Evolutionary conservation across 2,113 vertebrate genomes (phyloP), one percentile per base, ranked within the genome.

Genomic region (Lophura nycthemera): DNA sequence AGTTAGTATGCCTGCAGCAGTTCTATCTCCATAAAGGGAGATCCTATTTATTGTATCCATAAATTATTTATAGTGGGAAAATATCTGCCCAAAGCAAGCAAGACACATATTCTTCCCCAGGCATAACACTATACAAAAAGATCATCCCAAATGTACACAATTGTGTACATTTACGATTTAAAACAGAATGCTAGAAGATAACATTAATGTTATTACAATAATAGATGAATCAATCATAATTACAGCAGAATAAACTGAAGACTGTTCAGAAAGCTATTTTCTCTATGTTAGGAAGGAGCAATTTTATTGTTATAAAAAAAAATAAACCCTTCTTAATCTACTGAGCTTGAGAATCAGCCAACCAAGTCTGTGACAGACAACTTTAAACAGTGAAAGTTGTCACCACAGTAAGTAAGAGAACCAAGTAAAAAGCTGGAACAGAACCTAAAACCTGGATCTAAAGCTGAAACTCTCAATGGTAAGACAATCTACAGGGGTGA

Each of bases 1-100:
- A 73, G 25, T 8, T 30, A 16, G n/a, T 0, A 11, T 10, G 54
- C 54, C 63, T 29, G 27, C 56, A 76, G 71, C 30, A 80, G 45
- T 2, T 32, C 84, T 27, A 14, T 8, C 74, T 40, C 38, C 52
- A 34, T 9, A 36, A 72, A 75, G 17, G 45, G 29, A 54, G n/a
- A 27, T 6, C 64, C 82, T 48, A 47, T 48, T 74, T 60, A 56
- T 13, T 52, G 38, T 48, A 61, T 11, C 29, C 29, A 64, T 92
- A 73, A 76, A 92, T 89, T 60, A 94, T 86, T 95, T 71, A 86
- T 54, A 65, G 61, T 10, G 32, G 25, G 34, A 72, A 60, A 78
- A 25, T 0, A 27, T 7, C 84, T 86, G 56, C 64, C 45, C 79
- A 83, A 48, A 87, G 73, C 81, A 83, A 8, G 4, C 7, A 47